Percentiles rank a stretch among this genome's conserved stretches.
Conservation (phyloP, 2,888 invertebrate genomes). For the Parthenolecanium corni region DNA sequence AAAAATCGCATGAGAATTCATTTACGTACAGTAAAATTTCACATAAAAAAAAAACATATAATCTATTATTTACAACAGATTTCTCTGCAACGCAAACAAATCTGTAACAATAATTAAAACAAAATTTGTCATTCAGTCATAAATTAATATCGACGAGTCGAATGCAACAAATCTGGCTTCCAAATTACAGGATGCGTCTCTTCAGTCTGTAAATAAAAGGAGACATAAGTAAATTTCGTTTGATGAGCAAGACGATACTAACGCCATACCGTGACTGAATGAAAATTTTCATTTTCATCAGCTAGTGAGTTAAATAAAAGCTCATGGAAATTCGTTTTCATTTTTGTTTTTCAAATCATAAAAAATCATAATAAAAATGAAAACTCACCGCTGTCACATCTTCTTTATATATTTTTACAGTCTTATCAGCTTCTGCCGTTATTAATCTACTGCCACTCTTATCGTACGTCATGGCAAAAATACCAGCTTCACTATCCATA, state of each 20-base stretch:
- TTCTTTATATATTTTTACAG: conserved; percentile 96
- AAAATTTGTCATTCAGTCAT: too few relatives aligned
- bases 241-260: background rate
- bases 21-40: too few relatives aligned
- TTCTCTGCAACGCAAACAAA: too few relatives aligned
- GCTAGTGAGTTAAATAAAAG: too few relatives aligned
- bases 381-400: conserved; percentile 68
- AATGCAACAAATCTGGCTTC: conserved; percentile 90
- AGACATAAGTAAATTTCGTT: background rate
- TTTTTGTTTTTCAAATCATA: background rate
- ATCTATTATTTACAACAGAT: too few relatives aligned
- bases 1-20: too few relatives aligned
- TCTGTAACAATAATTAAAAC: too few relatives aligned
- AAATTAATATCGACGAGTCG: conserved; percentile 64
- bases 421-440: conserved; percentile 97
- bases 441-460: conserved; percentile 87
- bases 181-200: conserved; percentile 94
- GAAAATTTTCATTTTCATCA: too few relatives aligned
- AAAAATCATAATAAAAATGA: conserved; percentile 1
- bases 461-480: conserved; percentile 92
- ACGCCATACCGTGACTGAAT: too few relatives aligned
- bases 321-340: too few relatives aligned
- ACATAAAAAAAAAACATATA: too few relatives aligned
- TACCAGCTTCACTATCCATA: conserved; percentile 97
- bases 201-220: conserved; percentile 53